Conservation (phyloP, 2,888 invertebrate genomes). For the Parthenolecanium corni region DNA sequence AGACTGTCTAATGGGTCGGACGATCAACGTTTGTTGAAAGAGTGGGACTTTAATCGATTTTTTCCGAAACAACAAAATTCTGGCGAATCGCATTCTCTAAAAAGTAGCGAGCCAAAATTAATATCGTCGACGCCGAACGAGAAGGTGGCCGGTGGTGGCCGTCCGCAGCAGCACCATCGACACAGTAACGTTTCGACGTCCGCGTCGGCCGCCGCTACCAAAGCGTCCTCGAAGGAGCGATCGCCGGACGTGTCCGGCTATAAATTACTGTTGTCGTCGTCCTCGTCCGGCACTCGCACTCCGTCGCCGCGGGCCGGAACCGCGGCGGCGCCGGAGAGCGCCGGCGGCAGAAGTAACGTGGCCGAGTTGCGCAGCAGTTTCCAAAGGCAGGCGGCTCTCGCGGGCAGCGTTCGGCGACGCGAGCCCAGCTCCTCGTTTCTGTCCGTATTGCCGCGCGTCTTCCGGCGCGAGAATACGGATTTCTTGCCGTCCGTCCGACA, state of each 20-base stretch:
- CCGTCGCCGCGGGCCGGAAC: too few species aligned
- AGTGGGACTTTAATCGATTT: slow-evolving; percentile 79
- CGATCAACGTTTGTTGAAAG: slow-evolving; percentile 67
- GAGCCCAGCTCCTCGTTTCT: not conserved
- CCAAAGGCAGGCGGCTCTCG: not conserved
- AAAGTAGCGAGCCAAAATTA: too few species aligned
- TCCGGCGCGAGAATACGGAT: slow-evolving; percentile 73
- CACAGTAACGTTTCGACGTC: not conserved
- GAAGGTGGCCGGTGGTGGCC: not conserved
- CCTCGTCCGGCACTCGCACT: too few species aligned
- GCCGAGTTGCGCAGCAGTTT: too few species aligned
- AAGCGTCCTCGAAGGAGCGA: not conserved
- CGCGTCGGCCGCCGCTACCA: not conserved
- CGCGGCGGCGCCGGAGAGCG: too few species aligned
- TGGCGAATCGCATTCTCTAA: too few species aligned
- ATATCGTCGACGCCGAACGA: not conserved
- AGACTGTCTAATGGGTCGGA: slow-evolving; percentile 45
- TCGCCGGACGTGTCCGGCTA: too few species aligned
- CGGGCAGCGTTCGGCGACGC: not conserved
- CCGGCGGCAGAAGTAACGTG: too few species aligned
- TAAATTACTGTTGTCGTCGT: too few species aligned
- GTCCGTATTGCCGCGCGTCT: slow-evolving; percentile 37
- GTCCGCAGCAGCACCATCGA: not conserved
- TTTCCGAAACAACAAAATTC: slow-evolving; percentile 44
- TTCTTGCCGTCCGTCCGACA: slow-evolving; percentile 58